phyloP scores from a whole-genome alignment of 2,888 invertebrate genomes.

The Eristalis arbustorum region DNA sequence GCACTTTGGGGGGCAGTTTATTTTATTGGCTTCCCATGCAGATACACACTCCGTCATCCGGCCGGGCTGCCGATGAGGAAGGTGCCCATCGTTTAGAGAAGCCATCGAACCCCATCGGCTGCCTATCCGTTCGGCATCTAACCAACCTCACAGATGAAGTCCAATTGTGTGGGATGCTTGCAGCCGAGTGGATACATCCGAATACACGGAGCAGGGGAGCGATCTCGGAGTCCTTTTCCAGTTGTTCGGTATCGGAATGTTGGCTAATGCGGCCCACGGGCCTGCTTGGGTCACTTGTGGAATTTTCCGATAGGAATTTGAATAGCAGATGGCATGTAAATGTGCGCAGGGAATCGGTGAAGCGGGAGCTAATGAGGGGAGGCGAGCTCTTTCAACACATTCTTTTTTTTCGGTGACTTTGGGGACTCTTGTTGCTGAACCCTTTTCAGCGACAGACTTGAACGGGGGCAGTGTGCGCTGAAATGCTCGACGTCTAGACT shows the following conservation, averaged over 20 bases:
- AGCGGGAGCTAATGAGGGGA: neutral
- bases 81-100: slow-evolving; percentile 22
- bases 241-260: slow-evolving; percentile 30
- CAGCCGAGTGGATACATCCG: neutral
- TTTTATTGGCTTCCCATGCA: slow-evolving; percentile 45
- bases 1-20: slow-evolving; percentile 54
- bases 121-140: slow-evolving; percentile 8
- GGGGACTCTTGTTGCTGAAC: neutral
- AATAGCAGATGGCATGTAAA: neutral
- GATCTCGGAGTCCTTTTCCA: neutral
- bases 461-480: neutral
- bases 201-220: neutral
- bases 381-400: neutral
- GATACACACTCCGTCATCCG: slow-evolving; percentile 1
- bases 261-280: slow-evolving; percentile 39
- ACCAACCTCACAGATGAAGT: slow-evolving; percentile 40
- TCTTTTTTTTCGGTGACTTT: neutral
- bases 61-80: neutral
- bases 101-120: slow-evolving; percentile 30
- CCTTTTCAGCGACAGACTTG: neutral
- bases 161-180: slow-evolving; percentile 45
- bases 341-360: neutral
- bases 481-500: neutral
- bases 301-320: slow-evolving; percentile 30
- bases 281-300: slow-evolving; percentile 51